phyloP scores from a whole-genome alignment of 2,888 invertebrate species.

The Nasonia oneida region DNA sequence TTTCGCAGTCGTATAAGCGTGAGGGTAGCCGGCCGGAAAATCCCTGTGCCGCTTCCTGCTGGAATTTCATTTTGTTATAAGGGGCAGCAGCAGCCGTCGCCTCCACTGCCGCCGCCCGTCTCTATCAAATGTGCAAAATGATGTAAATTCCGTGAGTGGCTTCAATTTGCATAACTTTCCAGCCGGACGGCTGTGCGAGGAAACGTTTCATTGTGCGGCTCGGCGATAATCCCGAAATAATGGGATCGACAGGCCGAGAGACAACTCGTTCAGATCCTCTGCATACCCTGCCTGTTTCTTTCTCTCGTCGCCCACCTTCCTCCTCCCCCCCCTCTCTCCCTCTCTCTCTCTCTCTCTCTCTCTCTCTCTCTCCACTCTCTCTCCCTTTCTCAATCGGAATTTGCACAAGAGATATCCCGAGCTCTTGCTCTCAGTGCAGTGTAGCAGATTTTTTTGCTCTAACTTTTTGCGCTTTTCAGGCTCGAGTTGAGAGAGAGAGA shows the following conservation, averaged over 20 bases:
- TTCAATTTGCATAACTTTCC: constrained; percentile 70
- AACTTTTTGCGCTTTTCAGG: not conserved
- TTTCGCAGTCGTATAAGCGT: constrained; percentile 7
- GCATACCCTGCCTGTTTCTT: too few relatives aligned
- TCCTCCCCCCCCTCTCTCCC: not conserved
- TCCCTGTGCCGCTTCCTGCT: not conserved
- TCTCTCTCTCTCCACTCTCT: too few relatives aligned
- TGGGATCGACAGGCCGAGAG: constrained; percentile 42
- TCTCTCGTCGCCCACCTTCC: not conserved
- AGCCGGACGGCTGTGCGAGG: constrained; percentile 40
- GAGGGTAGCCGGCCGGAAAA: not conserved
- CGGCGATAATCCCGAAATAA: constrained; percentile 55
- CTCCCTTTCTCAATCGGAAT: not conserved
- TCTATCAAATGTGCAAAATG: constrained; percentile 64
- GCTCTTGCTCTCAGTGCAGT: not conserved
- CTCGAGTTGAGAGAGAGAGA: not conserved
- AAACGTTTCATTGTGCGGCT: constrained; percentile 39
- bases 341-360: not conserved
- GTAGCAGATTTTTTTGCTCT: not conserved
- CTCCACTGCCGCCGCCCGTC: not conserved
- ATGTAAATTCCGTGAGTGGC: constrained; percentile 67
- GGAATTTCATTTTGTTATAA: constrained; percentile 66
- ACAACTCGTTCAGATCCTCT: not conserved
- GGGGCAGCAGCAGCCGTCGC: not conserved
- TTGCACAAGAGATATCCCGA: not conserved